These are phyloP conservation scores for Nerophis lumbriciformis DNA, from an alignment of 2,113 vertebrate species.

Conservation along the genomic window DNA sequence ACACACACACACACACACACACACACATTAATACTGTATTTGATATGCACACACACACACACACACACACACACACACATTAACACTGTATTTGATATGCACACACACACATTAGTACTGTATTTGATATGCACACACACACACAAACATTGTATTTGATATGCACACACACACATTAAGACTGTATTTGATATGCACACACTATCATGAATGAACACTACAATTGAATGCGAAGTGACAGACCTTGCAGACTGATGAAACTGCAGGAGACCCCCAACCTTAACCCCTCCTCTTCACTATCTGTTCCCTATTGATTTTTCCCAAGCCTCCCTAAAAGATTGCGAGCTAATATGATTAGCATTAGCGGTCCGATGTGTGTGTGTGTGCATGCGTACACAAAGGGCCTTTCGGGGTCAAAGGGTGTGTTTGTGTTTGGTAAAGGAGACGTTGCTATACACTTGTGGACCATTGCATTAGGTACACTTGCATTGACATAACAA, in stretches of 20 bases:
- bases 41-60: background rate
- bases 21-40: too few relatives aligned
- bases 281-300: slow-evolving; percentile 8
- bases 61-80: background rate
- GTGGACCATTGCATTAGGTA: too few relatives aligned
- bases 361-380: slow-evolving; percentile 16
- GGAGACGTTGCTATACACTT: background rate
- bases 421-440: slow-evolving; percentile 12
- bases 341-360: slow-evolving; percentile 54
- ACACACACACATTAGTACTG: too few relatives aligned
- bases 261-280: too few relatives aligned
- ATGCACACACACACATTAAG: background rate
- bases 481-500: too few relatives aligned
- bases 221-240: slow-evolving; percentile 9
- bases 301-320: slow-evolving; percentile 38
- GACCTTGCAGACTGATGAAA: slow-evolving; percentile 1
- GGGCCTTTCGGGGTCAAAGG: background rate
- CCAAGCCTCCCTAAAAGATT: slow-evolving; percentile 24
- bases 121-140: background rate
- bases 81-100: background rate
- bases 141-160: background rate
- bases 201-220: slow-evolving; percentile 8
- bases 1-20: too few relatives aligned
- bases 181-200: background rate
- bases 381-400: slow-evolving; percentile 10